phyloP scores from a whole-genome alignment of 2,888 invertebrate species.

The Eilema caniola region DNA sequence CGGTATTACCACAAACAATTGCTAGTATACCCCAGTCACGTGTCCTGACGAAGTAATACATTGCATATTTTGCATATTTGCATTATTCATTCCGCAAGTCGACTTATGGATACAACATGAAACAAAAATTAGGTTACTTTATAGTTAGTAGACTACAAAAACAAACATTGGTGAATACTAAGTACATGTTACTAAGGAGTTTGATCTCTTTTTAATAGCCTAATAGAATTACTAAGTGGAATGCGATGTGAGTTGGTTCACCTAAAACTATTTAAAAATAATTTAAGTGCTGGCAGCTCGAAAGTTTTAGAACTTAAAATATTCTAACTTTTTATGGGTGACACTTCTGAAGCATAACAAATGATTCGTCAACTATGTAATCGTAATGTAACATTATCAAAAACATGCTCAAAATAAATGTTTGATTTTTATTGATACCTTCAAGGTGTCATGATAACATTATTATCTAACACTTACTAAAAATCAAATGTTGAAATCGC shows the following conservation, averaged over 20 bases:
- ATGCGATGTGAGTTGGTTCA: constrained; percentile 15
- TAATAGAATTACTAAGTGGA: constrained; percentile 31
- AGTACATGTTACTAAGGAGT: constrained; percentile 31
- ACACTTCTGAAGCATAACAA: not conserved
- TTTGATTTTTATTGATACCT: not conserved
- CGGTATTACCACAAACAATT: constrained; percentile 66
- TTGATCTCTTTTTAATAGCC: constrained; percentile 33
- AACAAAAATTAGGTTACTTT: constrained; percentile 64
- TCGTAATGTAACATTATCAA: not conserved
- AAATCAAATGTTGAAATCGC: not conserved
- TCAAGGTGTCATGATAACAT: constrained; percentile 1
- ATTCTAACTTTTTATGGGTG: not conserved
- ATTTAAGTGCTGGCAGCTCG: constrained; percentile 3
- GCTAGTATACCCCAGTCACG: constrained; percentile 74
- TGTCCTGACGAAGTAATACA: constrained; percentile 73
- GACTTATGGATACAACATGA: constrained; percentile 58
- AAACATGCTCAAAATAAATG: not conserved
- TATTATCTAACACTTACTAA: not conserved
- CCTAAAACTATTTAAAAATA: constrained; percentile 13
- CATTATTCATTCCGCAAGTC: constrained; percentile 73
- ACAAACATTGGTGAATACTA: constrained; percentile 45
- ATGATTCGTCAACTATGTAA: not conserved
- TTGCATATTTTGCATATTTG: constrained; percentile 74
- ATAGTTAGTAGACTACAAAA: constrained; percentile 50
- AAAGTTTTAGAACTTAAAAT: not conserved